phyloP scores from a whole-genome alignment of 2,888 invertebrate genomes.

The Apodemia mormo region DNA sequence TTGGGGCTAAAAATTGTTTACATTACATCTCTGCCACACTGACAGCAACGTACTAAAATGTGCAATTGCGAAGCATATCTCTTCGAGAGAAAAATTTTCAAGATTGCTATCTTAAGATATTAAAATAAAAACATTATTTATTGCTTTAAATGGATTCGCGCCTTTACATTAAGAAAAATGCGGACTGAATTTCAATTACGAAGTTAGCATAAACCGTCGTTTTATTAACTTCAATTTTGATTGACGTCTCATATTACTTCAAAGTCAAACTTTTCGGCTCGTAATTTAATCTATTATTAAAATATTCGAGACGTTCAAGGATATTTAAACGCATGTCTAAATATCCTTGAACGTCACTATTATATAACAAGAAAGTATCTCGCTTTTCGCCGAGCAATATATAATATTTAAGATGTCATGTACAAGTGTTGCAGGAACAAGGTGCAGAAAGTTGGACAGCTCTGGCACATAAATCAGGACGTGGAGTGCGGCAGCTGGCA shows the following conservation, averaged over 20 bases:
- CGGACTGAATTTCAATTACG: not conserved
- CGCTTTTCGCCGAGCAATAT: slow-evolving; percentile 16
- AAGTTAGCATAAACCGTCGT: not conserved
- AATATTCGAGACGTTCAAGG: not conserved
- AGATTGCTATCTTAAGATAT: not conserved
- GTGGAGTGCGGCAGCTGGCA: slow-evolving; percentile 60
- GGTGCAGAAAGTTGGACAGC: slow-evolving; percentile 76
- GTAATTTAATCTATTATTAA: not conserved
- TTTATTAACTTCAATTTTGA: not conserved
- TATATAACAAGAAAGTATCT: not conserved
- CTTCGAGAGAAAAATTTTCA: too few relatives aligned
- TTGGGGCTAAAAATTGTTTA: too few relatives aligned
- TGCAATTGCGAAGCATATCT: too few relatives aligned
- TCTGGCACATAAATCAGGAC: slow-evolving; percentile 70
- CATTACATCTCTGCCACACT: too few relatives aligned
- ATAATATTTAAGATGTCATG: slow-evolving; percentile 67
- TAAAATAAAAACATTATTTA: not conserved
- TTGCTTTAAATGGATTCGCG: not conserved
- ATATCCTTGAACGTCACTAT: slow-evolving; percentile 39
- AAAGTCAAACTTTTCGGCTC: not conserved
- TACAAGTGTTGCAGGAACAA: slow-evolving; percentile 73
- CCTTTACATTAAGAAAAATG: not conserved
- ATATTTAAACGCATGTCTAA: slow-evolving; percentile 28
- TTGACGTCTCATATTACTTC: not conserved
- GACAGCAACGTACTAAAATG: too few relatives aligned